Conservation (phyloP, 2,888 invertebrate genomes). For the Platypus cylindrus region DNA sequence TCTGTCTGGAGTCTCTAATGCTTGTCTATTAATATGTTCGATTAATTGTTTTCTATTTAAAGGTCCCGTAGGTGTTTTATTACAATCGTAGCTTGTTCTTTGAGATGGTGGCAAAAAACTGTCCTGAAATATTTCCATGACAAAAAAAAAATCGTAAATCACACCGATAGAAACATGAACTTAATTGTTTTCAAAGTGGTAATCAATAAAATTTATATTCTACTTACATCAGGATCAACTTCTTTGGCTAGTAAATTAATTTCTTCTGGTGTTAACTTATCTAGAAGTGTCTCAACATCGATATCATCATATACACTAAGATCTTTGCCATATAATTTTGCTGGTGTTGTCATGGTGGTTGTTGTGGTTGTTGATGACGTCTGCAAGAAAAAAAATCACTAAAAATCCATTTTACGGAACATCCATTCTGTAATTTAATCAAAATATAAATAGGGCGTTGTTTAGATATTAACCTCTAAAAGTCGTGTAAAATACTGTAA, state of each 20-base stretch:
- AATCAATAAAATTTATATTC: no score
- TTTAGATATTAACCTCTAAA: constrained; percentile 15
- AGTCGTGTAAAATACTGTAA: no score
- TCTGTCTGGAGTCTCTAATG: constrained; percentile 94
- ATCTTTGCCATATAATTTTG: constrained; percentile 82
- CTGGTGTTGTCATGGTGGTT: constrained; percentile 81
- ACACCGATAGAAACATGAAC: no score
- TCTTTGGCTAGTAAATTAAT: constrained; percentile 95
- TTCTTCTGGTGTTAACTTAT: constrained; percentile 89
- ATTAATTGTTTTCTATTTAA: constrained; percentile 89
- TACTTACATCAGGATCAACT: constrained; percentile 97
- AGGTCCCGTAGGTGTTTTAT: constrained; percentile 91
- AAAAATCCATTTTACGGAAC: no score
- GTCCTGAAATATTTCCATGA: constrained; percentile 54
- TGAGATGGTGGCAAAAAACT: constrained; percentile 92
- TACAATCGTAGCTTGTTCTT: constrained; percentile 91
- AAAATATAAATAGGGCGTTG: constrained; percentile 14
- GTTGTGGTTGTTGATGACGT: constrained; percentile 81
- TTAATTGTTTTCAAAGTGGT: no score
- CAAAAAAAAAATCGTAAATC: constrained; percentile 2
- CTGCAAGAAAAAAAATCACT: constrained; percentile 46
- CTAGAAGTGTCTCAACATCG: constrained; percentile 88
- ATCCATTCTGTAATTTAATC: no score
- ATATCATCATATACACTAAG: constrained; percentile 85
- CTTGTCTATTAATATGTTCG: constrained; percentile 95